A percentile compares a stretch with the other conserved stretches of the same genome.
These are phyloP conservation scores for Lingula anatina DNA, from an alignment of 2,888 invertebrate species.

Conservation along the genomic window DNA sequence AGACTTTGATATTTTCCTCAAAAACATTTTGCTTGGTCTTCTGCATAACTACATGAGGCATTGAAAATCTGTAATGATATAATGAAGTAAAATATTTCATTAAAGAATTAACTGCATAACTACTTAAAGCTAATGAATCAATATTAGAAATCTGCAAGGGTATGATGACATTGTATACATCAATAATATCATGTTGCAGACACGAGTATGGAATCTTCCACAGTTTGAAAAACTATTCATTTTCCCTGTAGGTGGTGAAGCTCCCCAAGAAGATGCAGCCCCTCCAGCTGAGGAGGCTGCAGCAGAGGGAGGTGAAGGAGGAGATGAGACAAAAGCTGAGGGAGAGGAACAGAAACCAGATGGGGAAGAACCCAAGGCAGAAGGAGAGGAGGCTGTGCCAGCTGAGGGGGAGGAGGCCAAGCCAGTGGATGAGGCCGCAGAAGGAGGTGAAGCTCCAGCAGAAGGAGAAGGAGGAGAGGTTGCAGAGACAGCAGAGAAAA, in stretches of 20 bases:
- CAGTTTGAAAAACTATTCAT: background rate
- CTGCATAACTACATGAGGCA: too few relatives aligned
- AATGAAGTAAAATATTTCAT: too few relatives aligned
- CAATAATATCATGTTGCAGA: too few relatives aligned
- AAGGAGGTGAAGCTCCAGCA: background rate
- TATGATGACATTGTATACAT: too few relatives aligned
- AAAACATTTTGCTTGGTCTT: too few relatives aligned
- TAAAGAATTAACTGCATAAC: too few relatives aligned
- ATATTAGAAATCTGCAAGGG: too few relatives aligned
- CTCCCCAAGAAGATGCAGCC: conserved; percentile 5
- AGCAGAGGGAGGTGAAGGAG: background rate
- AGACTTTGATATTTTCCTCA: too few relatives aligned
- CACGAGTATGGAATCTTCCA: too few relatives aligned
- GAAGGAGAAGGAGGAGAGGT: conserved; percentile 2
- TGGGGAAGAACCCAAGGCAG: conserved; percentile 1
- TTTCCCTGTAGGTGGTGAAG: background rate
- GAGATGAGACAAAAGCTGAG: conserved; percentile 1
- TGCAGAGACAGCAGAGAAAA: conserved; percentile 10
- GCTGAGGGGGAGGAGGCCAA: background rate
- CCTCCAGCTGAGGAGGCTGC: conserved; percentile 7
- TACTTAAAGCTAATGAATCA: too few relatives aligned
- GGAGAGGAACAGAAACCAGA: conserved; percentile 3
- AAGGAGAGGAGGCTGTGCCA: conserved; percentile 5
- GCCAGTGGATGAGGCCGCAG: background rate
- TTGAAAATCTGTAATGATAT: too few relatives aligned